Evolutionary conservation across 2,113 vertebrate species (phyloP).

Genomic region (Burhinus bistriatus): DNA sequence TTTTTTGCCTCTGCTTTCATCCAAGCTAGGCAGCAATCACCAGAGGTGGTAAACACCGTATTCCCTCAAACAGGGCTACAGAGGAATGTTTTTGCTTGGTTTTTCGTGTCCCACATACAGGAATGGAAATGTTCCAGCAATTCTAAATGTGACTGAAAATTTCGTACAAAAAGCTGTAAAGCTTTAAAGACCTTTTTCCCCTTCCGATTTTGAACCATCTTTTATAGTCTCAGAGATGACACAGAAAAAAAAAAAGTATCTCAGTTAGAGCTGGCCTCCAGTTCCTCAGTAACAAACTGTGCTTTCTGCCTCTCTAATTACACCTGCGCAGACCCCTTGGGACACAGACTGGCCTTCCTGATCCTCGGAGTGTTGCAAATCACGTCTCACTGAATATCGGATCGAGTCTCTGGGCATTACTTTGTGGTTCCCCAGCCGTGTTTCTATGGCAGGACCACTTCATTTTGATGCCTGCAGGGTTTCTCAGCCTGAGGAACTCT

Average conservation of each 20-base stretch:
- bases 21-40: neutral
- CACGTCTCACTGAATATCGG: fast-evolving
- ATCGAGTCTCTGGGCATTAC: neutral
- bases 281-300: neutral
- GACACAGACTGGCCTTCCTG: fast-evolving
- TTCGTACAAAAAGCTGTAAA: neutral
- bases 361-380: neutral
- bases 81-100: neutral
- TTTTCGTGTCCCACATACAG: neutral
- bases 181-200: neutral
- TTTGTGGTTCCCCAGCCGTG: fast-evolving
- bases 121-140: neutral
- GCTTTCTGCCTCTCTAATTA: neutral
- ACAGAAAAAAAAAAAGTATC: neutral
- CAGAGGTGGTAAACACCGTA: neutral
- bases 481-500: neutral
- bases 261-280: neutral
- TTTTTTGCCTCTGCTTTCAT: neutral
- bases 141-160: neutral
- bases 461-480: neutral
- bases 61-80: neutral
- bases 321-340: neutral
- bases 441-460: neutral
- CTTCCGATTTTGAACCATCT: neutral
- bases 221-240: neutral